Conservation (phyloP, 2,888 invertebrate genomes). For the Celastrina argiolus region DNA sequence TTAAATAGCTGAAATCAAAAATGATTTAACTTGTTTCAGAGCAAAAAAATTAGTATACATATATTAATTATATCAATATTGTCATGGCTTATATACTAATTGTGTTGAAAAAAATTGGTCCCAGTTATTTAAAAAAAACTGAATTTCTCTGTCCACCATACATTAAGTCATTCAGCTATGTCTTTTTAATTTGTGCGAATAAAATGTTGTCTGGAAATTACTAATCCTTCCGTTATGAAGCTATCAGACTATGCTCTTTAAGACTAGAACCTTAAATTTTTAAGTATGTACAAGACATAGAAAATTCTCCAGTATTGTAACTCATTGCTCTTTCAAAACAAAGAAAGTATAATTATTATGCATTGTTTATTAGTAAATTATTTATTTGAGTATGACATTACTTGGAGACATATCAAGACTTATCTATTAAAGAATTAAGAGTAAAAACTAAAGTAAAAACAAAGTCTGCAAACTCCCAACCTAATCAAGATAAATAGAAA, state of each 20-base stretch:
- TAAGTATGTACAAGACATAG: background rate
- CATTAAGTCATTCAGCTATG: background rate
- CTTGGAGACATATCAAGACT: no score
- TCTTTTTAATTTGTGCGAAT: background rate
- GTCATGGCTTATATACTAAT: constrained; percentile 11
- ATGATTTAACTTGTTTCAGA: background rate
- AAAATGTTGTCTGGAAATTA: background rate
- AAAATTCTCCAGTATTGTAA: background rate
- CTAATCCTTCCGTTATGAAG: background rate
- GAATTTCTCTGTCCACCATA: background rate
- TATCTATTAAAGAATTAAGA: no score
- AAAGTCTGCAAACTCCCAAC: background rate
- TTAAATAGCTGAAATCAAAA: background rate
- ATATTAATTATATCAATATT: background rate
- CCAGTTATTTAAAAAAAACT: constrained; percentile 5
- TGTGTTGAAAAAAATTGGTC: constrained; percentile 4
- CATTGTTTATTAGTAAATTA: background rate
- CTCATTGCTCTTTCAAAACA: background rate
- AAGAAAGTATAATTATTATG: background rate
- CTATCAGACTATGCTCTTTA: background rate
- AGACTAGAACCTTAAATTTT: constrained; percentile 5
- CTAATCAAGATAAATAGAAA: background rate
- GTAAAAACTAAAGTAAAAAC: background rate
- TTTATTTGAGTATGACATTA: background rate
- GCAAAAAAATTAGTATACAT: background rate